Evolutionary conservation across 2,888 invertebrate genomes (phyloP).

Genomic region (Odiellus spinosus): DNA sequence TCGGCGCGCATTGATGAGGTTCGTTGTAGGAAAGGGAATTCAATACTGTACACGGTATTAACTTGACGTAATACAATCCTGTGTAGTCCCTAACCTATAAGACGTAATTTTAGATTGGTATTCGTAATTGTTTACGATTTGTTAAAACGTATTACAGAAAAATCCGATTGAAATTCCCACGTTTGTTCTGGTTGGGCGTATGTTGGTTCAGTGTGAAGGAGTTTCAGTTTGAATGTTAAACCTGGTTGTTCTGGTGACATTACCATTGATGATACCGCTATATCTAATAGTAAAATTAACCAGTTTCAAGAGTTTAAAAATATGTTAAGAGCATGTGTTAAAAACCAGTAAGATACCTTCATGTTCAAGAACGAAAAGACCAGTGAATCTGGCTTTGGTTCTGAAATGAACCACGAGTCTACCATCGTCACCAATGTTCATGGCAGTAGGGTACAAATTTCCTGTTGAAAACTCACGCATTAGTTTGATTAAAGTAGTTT

Average conservation of each 20-base stretch:
- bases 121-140: too few species aligned
- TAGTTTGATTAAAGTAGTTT: background rate
- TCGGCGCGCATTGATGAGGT: constrained; percentile 26
- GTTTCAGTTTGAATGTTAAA: constrained; percentile 25
- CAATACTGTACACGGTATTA: constrained; percentile 28
- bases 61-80: constrained; percentile 26
- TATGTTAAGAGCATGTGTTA: too few species aligned
- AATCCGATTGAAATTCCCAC: constrained; percentile 30
- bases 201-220: constrained; percentile 26
- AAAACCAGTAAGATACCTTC: too few species aligned
- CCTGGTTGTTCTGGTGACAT: constrained; percentile 25
- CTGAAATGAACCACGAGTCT: constrained; percentile 27
- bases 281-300: constrained; percentile 16
- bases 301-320: too few species aligned
- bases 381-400: constrained; percentile 27
- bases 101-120: background rate
- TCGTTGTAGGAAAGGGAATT: constrained; percentile 23
- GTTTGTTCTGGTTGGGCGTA: constrained; percentile 28
- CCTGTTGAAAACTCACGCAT: constrained; percentile 20
- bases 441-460: constrained; percentile 28
- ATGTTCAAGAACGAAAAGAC: constrained; percentile 26
- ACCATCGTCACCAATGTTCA: constrained; percentile 28
- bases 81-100: constrained; percentile 29
- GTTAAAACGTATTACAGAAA: constrained; percentile 24
- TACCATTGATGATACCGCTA: constrained; percentile 23